Evolutionary conservation across 2,113 vertebrate genomes (phyloP), one percentile per base, ranked within the genome.

Genomic region (Platysteira castanea): DNA sequence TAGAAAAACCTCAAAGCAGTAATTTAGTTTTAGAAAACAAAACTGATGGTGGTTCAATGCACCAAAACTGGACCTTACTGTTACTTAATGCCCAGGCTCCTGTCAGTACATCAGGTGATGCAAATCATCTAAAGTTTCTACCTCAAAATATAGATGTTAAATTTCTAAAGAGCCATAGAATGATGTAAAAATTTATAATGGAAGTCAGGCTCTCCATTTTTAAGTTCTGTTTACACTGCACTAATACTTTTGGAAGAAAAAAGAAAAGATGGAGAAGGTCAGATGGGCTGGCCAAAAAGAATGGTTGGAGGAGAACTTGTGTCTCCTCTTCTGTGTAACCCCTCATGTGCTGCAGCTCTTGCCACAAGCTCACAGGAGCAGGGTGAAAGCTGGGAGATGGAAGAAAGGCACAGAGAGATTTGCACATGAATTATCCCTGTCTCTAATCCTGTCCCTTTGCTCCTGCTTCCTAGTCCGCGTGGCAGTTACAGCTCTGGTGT

Each of bases 261-360:
- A 39, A 44, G 7, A 63, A 35, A 54, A 37, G 12, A 27, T 4
- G 6, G 6, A 21, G 15, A 46, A 53, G 12, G 18, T 68, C 41
- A 69, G 60, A 44, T 31, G 37, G n/a, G 50, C 24, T 41, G 24
- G 37, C 22, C 56, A 60, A 52, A 64, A 37, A 15, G 20, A 53
- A 27, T 11, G 8, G 7, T 46, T 35, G n/a, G 47, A 70, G 47
- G 1, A 53, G 60, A 76, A 26, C 31, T 47, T 2, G 11, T 47
- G 53, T 27, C 60, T 20, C 26, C 33, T 39, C 37, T 76, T 47
- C 23, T 49, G 8, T 16, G 9, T 5, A 11, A 89, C 14, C 10
- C 14, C 8, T 79, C 27, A 14, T 0, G 0, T 1, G 1, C 76
- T 52, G 71, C 46, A 44, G 42, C 41, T 68, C 23, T 27, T 64